phyloP scores from a whole-genome alignment of 2,888 invertebrate species.

The Amiota communis region DNA sequence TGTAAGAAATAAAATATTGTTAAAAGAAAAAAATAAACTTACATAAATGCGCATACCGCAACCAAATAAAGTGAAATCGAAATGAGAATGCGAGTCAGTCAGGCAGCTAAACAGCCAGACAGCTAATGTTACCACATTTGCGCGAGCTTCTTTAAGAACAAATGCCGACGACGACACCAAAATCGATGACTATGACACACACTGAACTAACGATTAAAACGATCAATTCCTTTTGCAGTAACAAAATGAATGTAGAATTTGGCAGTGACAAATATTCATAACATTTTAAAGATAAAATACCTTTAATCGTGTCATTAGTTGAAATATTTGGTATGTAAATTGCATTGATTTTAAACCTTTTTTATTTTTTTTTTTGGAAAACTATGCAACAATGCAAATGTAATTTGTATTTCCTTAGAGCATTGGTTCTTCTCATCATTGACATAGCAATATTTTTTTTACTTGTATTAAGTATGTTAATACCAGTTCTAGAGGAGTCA shows the following conservation, averaged over 20 bases:
- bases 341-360: background rate
- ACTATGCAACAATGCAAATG: background rate
- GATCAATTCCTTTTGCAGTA: slow-evolving; percentile 16
- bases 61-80: background rate
- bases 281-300: background rate
- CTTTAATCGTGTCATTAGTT: slow-evolving; percentile 13
- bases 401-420: background rate
- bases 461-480: too few relatives aligned
- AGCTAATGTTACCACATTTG: background rate
- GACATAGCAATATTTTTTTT: too few relatives aligned
- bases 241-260: slow-evolving; percentile 8
- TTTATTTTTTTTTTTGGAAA: too few relatives aligned
- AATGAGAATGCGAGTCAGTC: background rate
- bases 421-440: too few relatives aligned
- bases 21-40: background rate
- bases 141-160: too few relatives aligned
- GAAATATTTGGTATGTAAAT: slow-evolving; percentile 16
- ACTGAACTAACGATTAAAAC: background rate
- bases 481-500: too few relatives aligned
- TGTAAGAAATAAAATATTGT: slow-evolving; percentile 17
- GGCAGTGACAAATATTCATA: slow-evolving; percentile 36
- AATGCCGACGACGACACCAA: too few relatives aligned
- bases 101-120: slow-evolving; percentile 2
- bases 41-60: slow-evolving; percentile 13
- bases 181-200: background rate